A percentile compares a stretch with the other conserved stretches of the same genome.
These are phyloP conservation scores for Girardinus metallicus DNA, from an alignment of 2,797 vertebrate genomes.

Conservation along the genomic window DNA sequence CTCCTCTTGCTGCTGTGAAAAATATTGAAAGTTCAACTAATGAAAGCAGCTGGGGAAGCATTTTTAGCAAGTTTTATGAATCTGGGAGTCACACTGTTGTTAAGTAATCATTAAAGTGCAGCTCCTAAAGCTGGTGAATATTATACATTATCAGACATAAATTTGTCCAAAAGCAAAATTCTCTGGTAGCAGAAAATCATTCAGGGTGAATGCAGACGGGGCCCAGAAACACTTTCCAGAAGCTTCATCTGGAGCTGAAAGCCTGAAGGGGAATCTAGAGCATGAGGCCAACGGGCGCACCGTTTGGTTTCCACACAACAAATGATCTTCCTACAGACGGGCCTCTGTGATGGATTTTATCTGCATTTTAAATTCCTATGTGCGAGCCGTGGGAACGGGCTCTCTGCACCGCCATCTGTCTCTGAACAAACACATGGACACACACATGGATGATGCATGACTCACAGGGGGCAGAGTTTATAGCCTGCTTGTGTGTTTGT, in stretches of 20 bases:
- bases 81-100: not conserved
- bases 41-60: not conserved
- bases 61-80: not conserved
- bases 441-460: not conserved
- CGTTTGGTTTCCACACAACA: constrained; percentile 47
- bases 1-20: constrained; percentile 64
- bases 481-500: not conserved
- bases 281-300: not conserved
- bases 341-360: constrained; percentile 70
- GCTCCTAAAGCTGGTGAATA: not conserved
- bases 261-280: not conserved
- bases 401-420: constrained; percentile 68
- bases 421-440: constrained; percentile 68
- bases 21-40: constrained; percentile 5
- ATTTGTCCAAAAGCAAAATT: not conserved
- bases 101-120: not conserved
- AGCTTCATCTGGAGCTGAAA: constrained; percentile 39
- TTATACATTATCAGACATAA: not conserved
- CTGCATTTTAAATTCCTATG: constrained; percentile 72
- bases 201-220: not conserved
- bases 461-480: constrained; percentile 34
- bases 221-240: constrained; percentile 22
- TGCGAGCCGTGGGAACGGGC: constrained; percentile 69
- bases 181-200: not conserved
- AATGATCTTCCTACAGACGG: constrained; percentile 58